Evolutionary conservation across 2,888 invertebrate species (phyloP).

Genomic region (Rhagonycha lutea): DNA sequence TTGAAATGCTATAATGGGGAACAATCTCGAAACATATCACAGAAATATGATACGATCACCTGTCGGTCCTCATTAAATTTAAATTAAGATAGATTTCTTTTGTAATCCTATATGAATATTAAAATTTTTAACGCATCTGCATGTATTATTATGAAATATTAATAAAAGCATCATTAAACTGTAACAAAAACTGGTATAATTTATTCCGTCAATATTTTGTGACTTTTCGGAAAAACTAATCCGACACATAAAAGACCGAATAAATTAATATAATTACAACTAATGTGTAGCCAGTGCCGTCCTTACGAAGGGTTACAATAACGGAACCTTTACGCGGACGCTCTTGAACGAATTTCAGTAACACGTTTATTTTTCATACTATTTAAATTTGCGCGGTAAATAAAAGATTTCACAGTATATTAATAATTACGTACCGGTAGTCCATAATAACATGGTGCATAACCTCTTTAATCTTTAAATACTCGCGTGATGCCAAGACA

Average conservation of each 20-base stretch:
- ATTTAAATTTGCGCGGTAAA: no score
- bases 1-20: slow-evolving; percentile 6
- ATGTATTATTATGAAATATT: background rate
- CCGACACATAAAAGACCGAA: background rate
- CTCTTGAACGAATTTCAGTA: no score
- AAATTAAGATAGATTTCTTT: slow-evolving; percentile 26
- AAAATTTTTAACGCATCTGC: slow-evolving; percentile 17
- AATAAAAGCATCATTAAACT: background rate
- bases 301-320: no score
- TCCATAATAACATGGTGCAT: background rate
- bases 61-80: slow-evolving; percentile 26
- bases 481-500: background rate
- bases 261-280: no score
- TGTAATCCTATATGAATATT: slow-evolving; percentile 24
- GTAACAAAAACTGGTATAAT: background rate
- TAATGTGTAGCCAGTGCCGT: no score
- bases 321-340: no score
- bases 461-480: slow-evolving; percentile 2
- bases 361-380: background rate
- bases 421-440: background rate
- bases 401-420: no score
- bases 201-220: background rate
- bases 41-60: slow-evolving; percentile 21
- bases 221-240: background rate
- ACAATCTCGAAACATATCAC: slow-evolving; percentile 6